These are phyloP conservation scores for Drosophila meridiana DNA, from an alignment of 2,888 invertebrate species.

Conservation along the genomic window DNA sequence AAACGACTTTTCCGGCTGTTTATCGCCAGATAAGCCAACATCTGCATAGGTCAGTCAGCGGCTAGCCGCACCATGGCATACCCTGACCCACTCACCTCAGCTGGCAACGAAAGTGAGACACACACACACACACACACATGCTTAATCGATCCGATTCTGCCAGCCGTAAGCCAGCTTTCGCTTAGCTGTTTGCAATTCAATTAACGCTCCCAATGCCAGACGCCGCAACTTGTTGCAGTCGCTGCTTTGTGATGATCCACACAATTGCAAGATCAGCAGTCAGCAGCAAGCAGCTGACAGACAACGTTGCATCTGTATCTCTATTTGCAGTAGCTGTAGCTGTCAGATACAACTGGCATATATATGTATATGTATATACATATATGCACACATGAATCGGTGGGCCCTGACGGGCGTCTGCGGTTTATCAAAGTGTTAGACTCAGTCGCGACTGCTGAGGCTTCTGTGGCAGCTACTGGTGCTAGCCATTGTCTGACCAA, in stretches of 20 bases:
- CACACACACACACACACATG: not conserved
- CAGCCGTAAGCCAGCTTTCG: constrained; percentile 35
- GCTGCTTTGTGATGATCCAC: constrained; percentile 36
- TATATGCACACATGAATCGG: constrained; percentile 28
- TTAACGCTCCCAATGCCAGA: constrained; percentile 74
- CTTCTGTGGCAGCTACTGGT: constrained; percentile 21
- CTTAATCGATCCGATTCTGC: constrained; percentile 38
- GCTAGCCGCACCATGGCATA: not conserved
- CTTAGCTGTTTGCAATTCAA: constrained; percentile 77
- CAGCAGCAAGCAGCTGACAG: constrained; percentile 8
- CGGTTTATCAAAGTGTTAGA: constrained; percentile 69
- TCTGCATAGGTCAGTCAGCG: constrained; percentile 39
- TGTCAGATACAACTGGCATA: constrained; percentile 29
- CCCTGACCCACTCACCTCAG: not conserved
- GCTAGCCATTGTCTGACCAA: constrained; percentile 69
- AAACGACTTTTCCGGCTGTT: constrained; percentile 28
- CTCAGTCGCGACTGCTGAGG: constrained; percentile 28
- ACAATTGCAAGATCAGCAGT: constrained; percentile 73
- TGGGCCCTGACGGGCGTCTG: constrained; percentile 46
- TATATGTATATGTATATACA: constrained; percentile 2
- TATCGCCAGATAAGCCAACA: constrained; percentile 18
- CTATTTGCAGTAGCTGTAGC: constrained; percentile 22
- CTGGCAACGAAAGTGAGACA: constrained; percentile 5
- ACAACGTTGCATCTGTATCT: constrained; percentile 23
- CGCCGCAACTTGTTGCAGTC: constrained; percentile 20